Percentiles rank a stretch among this genome's conserved stretches.
Conservation (phyloP, 2,797 vertebrate genomes). For the Cryptoprocta ferox region DNA sequence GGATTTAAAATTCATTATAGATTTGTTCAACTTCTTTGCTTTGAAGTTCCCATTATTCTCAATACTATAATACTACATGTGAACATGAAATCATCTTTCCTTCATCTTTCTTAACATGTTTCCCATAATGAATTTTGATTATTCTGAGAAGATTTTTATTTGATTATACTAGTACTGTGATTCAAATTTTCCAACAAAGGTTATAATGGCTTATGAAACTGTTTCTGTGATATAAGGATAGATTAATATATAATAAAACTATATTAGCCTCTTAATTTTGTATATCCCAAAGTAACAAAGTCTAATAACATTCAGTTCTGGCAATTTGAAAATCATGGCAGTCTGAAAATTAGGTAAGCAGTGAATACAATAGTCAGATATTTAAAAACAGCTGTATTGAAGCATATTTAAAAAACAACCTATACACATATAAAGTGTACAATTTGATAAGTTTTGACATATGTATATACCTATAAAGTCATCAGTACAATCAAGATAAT, state of each 20-base stretch:
- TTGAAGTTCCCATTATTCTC: background rate
- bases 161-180: background rate
- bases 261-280: background rate
- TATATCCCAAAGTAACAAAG: background rate
- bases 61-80: background rate
- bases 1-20: background rate
- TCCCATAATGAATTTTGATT: background rate
- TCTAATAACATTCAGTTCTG: background rate
- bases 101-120: background rate
- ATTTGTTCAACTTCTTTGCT: background rate
- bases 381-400: background rate
- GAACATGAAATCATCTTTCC: background rate
- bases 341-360: constrained; percentile 4
- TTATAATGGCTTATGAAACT: background rate
- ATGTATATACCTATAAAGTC: background rate
- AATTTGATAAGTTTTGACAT: background rate
- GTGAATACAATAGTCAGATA: background rate
- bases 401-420: background rate
- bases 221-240: background rate
- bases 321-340: background rate
- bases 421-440: background rate
- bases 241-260: background rate
- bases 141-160: background rate
- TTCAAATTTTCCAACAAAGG: background rate
- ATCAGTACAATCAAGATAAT: background rate